A percentile compares a stretch with the other conserved stretches of the same genome.
These are phyloP conservation scores for Pyrrhia umbra DNA, from an alignment of 2,888 invertebrate species.

Conservation along the genomic window DNA sequence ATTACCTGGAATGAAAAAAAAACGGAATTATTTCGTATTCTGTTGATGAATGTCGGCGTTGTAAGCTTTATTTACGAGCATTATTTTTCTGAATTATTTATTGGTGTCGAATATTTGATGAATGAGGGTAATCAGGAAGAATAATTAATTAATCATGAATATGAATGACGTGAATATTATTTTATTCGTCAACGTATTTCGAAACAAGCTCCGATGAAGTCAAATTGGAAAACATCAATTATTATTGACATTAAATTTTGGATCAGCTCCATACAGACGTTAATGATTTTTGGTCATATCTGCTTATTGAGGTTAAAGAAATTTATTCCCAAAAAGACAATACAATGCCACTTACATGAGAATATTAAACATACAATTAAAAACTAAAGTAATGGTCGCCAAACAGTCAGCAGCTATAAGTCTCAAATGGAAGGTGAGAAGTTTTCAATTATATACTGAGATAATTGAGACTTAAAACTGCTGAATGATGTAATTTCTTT, in stretches of 20 bases:
- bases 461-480: no score
- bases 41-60: slow-evolving; percentile 16
- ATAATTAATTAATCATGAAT: slow-evolving; percentile 24
- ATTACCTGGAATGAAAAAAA: slow-evolving; percentile 30
- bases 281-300: not conserved
- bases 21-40: slow-evolving; percentile 36
- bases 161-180: slow-evolving; percentile 8
- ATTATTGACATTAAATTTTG: not conserved
- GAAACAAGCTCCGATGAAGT: not conserved
- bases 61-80: slow-evolving; percentile 13
- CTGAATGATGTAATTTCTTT: no score
- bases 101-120: slow-evolving; percentile 24
- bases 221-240: not conserved
- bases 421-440: no score
- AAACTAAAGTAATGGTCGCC: no score
- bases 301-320: not conserved
- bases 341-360: no score
- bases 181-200: not conserved
- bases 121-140: slow-evolving; percentile 29
- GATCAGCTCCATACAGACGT: not conserved
- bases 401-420: no score
- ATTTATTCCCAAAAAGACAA: no score
- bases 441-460: no score
- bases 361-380: no score
- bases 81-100: slow-evolving; percentile 22